Conservation (phyloP, 2,797 vertebrate species). For the Pygocentrus nattereri region DNA sequence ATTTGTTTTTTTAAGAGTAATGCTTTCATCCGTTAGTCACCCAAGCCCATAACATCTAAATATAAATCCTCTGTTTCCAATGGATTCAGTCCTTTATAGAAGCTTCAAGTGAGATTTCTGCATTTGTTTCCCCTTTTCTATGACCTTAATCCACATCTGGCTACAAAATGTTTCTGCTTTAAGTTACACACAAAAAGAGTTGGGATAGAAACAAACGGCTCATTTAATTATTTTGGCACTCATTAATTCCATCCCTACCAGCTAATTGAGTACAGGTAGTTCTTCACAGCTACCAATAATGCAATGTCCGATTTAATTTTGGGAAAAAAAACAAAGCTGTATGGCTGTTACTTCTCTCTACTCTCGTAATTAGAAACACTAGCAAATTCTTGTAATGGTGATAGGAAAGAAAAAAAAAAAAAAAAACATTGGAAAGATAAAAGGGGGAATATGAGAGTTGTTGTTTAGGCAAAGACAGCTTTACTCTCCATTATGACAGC, state of each 20-base stretch:
- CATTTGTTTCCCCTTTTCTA: slow-evolving; percentile 50
- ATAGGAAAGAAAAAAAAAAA: too few relatives aligned
- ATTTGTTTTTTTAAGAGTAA: slow-evolving; percentile 6
- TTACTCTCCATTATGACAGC: background rate
- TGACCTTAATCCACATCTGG: slow-evolving; percentile 57
- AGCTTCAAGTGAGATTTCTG: slow-evolving; percentile 19
- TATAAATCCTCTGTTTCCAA: slow-evolving; percentile 12
- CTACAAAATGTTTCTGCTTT: slow-evolving; percentile 40
- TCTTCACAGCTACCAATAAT: slow-evolving; percentile 45
- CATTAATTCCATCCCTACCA: slow-evolving; percentile 39
- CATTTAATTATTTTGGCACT: slow-evolving; percentile 34
- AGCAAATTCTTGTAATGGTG: background rate
- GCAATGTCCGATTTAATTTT: slow-evolving; percentile 6
- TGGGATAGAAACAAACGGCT: slow-evolving; percentile 36
- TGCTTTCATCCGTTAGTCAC: slow-evolving; percentile 18
- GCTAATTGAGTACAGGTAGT: slow-evolving; percentile 61
- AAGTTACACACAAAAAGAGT: slow-evolving; percentile 45
- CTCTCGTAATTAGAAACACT: background rate
- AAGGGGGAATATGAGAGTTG: background rate
- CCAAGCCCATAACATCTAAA: slow-evolving; percentile 25
- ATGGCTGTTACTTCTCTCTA: background rate
- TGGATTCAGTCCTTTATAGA: slow-evolving; percentile 26
- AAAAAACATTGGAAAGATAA: background rate
- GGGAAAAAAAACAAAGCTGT: too few relatives aligned
- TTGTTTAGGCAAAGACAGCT: slow-evolving; percentile 5